Evolutionary conservation across 2,797 vertebrate species (phyloP).

Genomic region (Myoxocephalus aenaeus): DNA sequence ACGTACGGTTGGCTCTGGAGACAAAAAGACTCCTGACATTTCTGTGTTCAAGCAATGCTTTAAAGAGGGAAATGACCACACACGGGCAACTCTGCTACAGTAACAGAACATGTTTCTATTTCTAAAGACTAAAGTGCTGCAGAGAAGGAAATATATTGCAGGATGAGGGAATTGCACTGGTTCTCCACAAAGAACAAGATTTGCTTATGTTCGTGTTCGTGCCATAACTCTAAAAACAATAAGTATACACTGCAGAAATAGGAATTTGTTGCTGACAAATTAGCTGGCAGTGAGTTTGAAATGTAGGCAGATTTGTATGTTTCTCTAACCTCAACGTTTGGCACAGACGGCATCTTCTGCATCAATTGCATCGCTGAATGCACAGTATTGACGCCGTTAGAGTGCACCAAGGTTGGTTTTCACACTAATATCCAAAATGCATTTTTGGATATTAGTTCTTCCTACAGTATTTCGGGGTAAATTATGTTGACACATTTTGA

Average conservation of each 20-base stretch:
- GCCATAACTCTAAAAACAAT: background rate
- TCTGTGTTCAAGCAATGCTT: background rate
- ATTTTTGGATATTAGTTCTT: constrained; percentile 11
- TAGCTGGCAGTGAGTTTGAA: constrained; percentile 14
- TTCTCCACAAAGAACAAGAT: background rate
- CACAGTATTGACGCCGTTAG: background rate
- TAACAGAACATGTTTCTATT: background rate
- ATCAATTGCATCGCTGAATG: constrained; percentile 12
- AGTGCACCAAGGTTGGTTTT: background rate
- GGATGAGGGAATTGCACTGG: background rate
- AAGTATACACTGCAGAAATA: constrained; percentile 5
- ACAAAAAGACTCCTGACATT: background rate
- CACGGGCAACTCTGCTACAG: background rate
- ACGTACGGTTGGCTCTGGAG: constrained; percentile 1
- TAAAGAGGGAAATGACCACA: background rate
- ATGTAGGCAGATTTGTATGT: constrained; percentile 5
- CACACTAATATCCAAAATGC: background rate
- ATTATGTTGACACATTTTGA: constrained; percentile 5
- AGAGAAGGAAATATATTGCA: background rate
- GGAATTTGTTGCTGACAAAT: constrained; percentile 14
- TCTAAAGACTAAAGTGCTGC: background rate
- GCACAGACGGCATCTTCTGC: background rate
- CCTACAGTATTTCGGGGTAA: background rate
- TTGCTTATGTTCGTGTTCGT: background rate
- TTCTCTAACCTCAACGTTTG: constrained; percentile 14